Percentiles rank a stretch among this genome's conserved stretches.
Conservation (phyloP, 2,113 vertebrate genomes). For the Melanerpes formicivorus region DNA sequence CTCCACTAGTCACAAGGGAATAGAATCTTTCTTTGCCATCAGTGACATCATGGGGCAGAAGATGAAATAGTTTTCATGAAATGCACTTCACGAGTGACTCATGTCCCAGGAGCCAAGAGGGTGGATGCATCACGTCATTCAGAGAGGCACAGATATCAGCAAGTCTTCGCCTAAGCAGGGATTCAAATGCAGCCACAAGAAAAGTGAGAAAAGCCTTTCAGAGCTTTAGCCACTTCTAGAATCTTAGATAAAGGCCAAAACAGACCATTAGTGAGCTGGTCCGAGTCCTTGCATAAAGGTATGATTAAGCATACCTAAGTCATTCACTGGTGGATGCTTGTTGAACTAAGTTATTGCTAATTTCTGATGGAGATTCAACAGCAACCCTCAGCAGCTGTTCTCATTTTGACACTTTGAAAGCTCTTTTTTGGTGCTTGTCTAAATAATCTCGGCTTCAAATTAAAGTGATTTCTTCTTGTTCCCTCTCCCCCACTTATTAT, state of each 20-base stretch:
- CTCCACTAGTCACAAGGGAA: conserved; percentile 22
- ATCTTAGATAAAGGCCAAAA: background rate
- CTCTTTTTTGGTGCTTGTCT: background rate
- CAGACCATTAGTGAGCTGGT: background rate
- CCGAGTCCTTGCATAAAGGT: background rate
- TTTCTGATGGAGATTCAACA: background rate
- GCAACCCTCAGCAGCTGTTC: background rate
- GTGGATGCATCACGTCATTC: conserved; percentile 30
- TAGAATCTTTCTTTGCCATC: conserved; percentile 48
- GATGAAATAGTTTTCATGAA: conserved; percentile 54
- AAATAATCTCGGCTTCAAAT: background rate
- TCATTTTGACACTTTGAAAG: background rate
- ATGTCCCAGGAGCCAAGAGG: conserved; percentile 36
- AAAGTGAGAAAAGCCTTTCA: background rate
- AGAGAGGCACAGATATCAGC: background rate
- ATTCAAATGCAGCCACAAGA: background rate
- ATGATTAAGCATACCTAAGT: background rate
- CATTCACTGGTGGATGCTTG: background rate
- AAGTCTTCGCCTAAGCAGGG: background rate
- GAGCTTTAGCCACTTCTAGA: background rate
- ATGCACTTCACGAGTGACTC: conserved; percentile 31
- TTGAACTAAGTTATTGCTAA: background rate
- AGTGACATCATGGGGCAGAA: conserved; percentile 62
- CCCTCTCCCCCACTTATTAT: background rate
- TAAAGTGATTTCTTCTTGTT: background rate